phyloP scores from a whole-genome alignment of 1,140 invertebrate species.

The Oncopeltus fasciatus region DNA sequence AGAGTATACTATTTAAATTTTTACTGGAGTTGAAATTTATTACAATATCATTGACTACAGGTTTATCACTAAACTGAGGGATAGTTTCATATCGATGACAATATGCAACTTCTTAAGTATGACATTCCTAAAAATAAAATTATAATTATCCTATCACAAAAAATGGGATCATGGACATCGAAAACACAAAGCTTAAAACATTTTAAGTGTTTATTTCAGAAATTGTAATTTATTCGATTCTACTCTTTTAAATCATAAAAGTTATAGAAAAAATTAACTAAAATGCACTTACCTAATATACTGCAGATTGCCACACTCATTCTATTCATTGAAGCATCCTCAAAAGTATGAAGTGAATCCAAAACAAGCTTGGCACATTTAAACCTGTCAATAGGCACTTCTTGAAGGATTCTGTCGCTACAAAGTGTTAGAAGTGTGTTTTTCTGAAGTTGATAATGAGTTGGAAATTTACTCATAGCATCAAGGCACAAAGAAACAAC shows the following conservation, averaged over 20 bases:
- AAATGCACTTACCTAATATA: conserved; percentile 42
- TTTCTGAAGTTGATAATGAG: conserved; percentile 57
- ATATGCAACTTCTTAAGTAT: neutral
- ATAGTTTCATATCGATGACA: no score
- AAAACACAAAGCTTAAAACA: no score
- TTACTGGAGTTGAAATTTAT: no score
- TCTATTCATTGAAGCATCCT: conserved; percentile 58
- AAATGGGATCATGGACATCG: no score
- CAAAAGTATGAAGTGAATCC: conserved; percentile 56
- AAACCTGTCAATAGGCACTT: conserved; percentile 59
- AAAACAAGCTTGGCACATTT: conserved; percentile 60
- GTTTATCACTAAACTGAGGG: no score
- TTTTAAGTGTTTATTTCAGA: no score
- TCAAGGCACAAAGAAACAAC: conserved; percentile 52
- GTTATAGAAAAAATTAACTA: conserved; percentile 10
- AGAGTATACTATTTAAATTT: no score
- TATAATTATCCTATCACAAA: no score
- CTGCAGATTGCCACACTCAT: conserved; percentile 75
- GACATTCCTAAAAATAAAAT: no score
- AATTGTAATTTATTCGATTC: no score
- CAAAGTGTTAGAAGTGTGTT: conserved; percentile 63
- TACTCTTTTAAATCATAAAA: no score
- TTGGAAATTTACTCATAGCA: conserved; percentile 59
- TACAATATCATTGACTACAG: no score
- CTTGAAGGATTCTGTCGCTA: conserved; percentile 62